phyloP scores from a whole-genome alignment of 2,797 vertebrate genomes.

The Cynopterus sphinx region DNA sequence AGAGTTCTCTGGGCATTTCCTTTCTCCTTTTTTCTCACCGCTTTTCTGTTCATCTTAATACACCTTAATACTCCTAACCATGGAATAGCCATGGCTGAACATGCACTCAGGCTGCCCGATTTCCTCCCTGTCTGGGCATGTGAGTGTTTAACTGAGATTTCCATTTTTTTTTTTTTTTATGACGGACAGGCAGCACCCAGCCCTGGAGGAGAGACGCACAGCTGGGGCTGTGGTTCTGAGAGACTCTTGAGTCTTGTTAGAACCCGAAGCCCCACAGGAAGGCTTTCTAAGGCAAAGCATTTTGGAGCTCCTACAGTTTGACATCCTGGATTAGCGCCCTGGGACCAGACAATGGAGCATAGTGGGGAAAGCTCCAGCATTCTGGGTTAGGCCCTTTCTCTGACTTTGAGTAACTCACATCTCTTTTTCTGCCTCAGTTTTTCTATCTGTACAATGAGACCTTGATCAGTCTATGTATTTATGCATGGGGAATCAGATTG shows the following conservation, averaged over 20 bases:
- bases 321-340: not conserved
- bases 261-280: constrained; percentile 4
- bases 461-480: not conserved
- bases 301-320: not conserved
- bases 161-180: not conserved
- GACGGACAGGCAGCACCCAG: constrained; percentile 54
- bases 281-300: not conserved
- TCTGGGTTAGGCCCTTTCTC: not conserved
- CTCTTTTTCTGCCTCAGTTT: constrained; percentile 3
- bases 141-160: constrained; percentile 49
- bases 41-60: constrained; percentile 69
- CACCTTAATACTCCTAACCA: not conserved
- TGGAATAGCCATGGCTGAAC: constrained; percentile 15
- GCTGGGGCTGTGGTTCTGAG: not conserved
- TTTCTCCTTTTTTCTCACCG: constrained; percentile 18
- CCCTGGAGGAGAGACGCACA: constrained; percentile 46
- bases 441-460: not conserved
- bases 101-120: not conserved
- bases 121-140: constrained; percentile 73
- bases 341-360: not conserved
- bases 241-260: not conserved
- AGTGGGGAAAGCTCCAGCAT: not conserved
- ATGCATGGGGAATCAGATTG: not conserved
- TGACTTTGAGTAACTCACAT: not conserved
- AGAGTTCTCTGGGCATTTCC: not conserved